Evolutionary conservation across 2,797 vertebrate genomes (phyloP), one percentile per base, ranked within the genome.

Genomic region (Acropternis orthonyx): DNA sequence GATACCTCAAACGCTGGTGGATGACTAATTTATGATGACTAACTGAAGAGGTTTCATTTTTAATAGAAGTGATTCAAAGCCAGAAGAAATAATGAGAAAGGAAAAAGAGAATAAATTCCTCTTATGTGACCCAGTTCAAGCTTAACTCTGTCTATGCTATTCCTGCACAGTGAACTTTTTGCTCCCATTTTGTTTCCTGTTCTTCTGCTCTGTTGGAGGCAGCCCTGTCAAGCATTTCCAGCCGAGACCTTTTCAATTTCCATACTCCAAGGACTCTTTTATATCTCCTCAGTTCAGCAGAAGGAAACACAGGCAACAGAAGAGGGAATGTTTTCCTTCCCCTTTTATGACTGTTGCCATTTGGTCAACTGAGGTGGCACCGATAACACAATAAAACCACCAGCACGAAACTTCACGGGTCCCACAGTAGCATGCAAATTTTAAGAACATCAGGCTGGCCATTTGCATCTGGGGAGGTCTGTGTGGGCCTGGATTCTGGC

Each of bases 1-100:
- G 73, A 67, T 63, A 41, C 46, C 66, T 96, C 79, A 75, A 84
- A 94, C 46, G 59, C 10, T 55, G 79, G 21, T 16, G 49, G 71
- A 88, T 91, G 85, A 95, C 80, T 92, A 92, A 92, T 85, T 93
- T 94, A 85, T 82, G 55, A 75, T 73, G 59, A 93, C 74, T 82
- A 89, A 92, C 49, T 66, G 83, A 85, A 94, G 73, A 74, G 63
- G 62, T 65, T 83, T 79, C 75, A 78, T 92, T 95, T 95, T 91
- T 88, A 78, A 92, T 75, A 75, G 26, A 87, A 95, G 81, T 34
- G 3, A 80, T 82, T 92, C 67, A 94, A 96, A 92, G 78, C 24
- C 52, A 44, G 26, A 43, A 91, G 49, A 93, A 94, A 91, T 87
- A 77, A 95, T 58, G 54, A 87, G 65, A 91, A 65, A 63, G 14